Base-by-base conservation (phyloP, 2,113 vertebrate species). In the Mohoua ochrocephala region DNA sequence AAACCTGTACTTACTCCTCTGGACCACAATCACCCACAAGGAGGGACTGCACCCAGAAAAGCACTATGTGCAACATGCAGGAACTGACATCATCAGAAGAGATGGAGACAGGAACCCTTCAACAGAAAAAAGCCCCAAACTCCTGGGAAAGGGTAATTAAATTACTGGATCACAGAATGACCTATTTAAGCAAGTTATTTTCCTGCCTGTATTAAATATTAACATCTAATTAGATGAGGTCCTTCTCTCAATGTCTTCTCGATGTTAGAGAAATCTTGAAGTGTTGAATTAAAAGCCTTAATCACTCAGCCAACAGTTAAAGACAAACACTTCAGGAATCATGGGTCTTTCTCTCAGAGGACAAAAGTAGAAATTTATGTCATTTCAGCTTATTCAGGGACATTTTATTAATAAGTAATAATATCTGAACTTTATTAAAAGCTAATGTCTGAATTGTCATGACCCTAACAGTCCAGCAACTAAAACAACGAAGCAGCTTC, bases 121-220 rank as follows among this genome's bases (percentile, higher is more conserved):
- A 59, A 71, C 3, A 79, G 53, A 21, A 79, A 53, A 59, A 47
- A 49, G 12, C 3, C 4, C 8, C 44, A 39, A n/a, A 64, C 61
- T 61, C 61, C 28, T 73, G 12, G 17, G 59, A 91, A 79, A 49
- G 10, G 15, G 26, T 80, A 73, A 84, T 61, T 71, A 76, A 79
- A 82, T 85, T 67, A 76, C 57, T 85, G 50, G 54, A 60, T 80
- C 73, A 95, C 44, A 91, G 20, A 60, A 90, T 42, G 65, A 64
- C 28, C n/a, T 73, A 61, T n/a, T 95, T 41, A 86, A 89, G 68
- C 7, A 79, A 41, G 18, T 50, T 83, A 81, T 86, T 89, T 60
- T 83, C 75, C 84, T 91, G 74, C 35, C 70, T 65, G 5, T 76
- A 94, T 75, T 91, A 94, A 94, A 91, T 94, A 82, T 65, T 79